Conservation (phyloP, 2,888 invertebrate genomes). For the Latheticus oryzae region DNA sequence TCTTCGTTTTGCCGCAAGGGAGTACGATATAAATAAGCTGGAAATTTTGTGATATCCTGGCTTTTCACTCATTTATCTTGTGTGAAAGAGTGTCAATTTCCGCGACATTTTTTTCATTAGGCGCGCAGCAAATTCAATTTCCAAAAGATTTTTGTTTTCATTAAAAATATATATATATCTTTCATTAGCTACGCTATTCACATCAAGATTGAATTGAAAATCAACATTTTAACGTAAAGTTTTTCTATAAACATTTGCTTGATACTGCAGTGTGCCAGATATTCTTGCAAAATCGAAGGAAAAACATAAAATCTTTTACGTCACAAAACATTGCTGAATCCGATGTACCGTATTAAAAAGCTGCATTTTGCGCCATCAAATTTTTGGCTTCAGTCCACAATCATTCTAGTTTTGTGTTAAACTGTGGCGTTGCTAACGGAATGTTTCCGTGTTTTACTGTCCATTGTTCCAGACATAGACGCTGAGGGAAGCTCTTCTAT, state of each 20-base stretch:
- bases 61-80: background rate
- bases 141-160: too few species aligned
- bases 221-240: too few species aligned
- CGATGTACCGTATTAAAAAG: conserved; percentile 28
- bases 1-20: conserved; percentile 1
- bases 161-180: too few species aligned
- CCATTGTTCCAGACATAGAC: conserved; percentile 11
- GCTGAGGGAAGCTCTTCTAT: conserved; percentile 3
- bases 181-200: too few species aligned
- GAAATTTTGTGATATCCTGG: conserved; percentile 10
- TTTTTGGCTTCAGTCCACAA: conserved; percentile 29
- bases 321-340: conserved; percentile 22
- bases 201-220: too few species aligned
- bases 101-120: too few species aligned
- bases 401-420: conserved; percentile 30
- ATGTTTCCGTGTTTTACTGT: conserved; percentile 18
- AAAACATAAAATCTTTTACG: conserved; percentile 24
- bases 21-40: conserved; percentile 5
- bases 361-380: conserved; percentile 31
- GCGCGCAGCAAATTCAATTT: too few species aligned
- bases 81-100: too few species aligned
- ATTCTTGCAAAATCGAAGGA: conserved; percentile 9
- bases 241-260: conserved; percentile 1
- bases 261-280: conserved; percentile 17
- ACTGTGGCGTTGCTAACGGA: conserved; percentile 24